Evolutionary conservation across 2,888 invertebrate species (phyloP), one percentile per base, ranked within the genome.

Genomic region (Autographa gamma): DNA sequence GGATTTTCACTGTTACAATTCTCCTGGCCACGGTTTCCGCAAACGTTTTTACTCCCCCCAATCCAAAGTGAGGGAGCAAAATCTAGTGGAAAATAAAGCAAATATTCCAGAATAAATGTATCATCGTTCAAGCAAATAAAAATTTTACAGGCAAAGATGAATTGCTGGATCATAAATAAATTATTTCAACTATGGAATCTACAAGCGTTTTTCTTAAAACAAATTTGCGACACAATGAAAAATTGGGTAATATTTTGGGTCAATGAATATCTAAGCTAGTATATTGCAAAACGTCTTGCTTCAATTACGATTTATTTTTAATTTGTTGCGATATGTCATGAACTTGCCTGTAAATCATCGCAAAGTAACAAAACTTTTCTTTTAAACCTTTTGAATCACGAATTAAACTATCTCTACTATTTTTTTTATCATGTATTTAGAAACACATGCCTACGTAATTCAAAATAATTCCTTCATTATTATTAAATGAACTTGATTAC

Each of bases 1-100:
- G 54, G 48, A 63, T 63, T 63, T 63, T 63, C 52, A 63, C 32
- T 63, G 63, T n/a, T 62, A 61, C 63, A 41, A 61, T 52, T 63
- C 52, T 52, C 48, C 31, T 31, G 11, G 25, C 61, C 48, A 52
- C 32, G 16, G 32, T 8, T 25, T 16, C 18, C 2, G 9, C 63
- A 52, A 63, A 63, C 63, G 52, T 54, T 63, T 63, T 63, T 52
- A 63, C 32, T 52, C 43, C n/a, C 52, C 63, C 52, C 25, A 54
- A 25, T 11, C 34, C 54, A 52, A 34, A 52, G 52, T 63, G n/a
- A 52, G 32, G 43, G 38, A 60, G 38, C 19, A 43, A 61, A 63
- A 52, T 48, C 48, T 63, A 54, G 52, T 31, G 11, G 43, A 52
- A 54, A 63, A 63, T 54, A 31, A 34, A 63, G 52, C 52, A 63